Evolutionary conservation across 1,140 invertebrate species (phyloP).

Genomic region (Drosophila grimshawi): DNA sequence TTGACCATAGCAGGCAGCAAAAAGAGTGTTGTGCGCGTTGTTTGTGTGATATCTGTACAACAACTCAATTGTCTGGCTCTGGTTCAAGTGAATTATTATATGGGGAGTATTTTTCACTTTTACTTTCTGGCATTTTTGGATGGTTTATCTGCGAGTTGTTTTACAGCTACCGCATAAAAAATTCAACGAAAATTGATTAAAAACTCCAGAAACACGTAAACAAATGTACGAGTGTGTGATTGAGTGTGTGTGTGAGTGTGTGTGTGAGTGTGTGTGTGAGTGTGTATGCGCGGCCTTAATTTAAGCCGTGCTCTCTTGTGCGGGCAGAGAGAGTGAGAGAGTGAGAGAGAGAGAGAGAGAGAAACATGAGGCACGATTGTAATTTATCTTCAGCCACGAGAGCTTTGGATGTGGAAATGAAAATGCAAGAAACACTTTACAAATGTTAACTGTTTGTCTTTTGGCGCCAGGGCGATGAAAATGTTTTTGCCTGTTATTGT

Average conservation of each 20-base stretch:
- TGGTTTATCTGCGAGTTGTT: constrained; percentile 62
- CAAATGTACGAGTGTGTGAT: constrained; percentile 30
- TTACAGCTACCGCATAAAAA: constrained; percentile 77
- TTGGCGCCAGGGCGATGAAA: constrained; percentile 75
- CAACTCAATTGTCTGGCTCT: constrained; percentile 64
- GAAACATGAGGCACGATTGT: constrained; percentile 63
- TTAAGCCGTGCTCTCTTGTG: constrained; percentile 36
- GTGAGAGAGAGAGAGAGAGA: constrained; percentile 18
- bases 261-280: constrained; percentile 5
- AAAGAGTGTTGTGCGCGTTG: neutral
- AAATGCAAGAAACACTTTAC: constrained; percentile 70
- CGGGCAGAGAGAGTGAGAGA: neutral
- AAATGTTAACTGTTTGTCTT: constrained; percentile 81
- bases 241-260: constrained; percentile 23
- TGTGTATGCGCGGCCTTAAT: constrained; percentile 40
- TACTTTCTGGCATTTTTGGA: constrained; percentile 57
- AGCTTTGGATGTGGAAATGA: constrained; percentile 42
- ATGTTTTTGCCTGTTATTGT: constrained; percentile 41
- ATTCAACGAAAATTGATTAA: constrained; percentile 82
- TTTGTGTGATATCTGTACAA: constrained; percentile 20
- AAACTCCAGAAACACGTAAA: constrained; percentile 69
- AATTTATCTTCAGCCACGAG: constrained; percentile 73
- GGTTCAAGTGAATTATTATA: constrained; percentile 60
- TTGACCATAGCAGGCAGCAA: neutral
- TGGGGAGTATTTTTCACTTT: constrained; percentile 57